Base-by-base conservation (phyloP, 1,140 invertebrate species). In the Lordiphosa clarofinis region DNA sequence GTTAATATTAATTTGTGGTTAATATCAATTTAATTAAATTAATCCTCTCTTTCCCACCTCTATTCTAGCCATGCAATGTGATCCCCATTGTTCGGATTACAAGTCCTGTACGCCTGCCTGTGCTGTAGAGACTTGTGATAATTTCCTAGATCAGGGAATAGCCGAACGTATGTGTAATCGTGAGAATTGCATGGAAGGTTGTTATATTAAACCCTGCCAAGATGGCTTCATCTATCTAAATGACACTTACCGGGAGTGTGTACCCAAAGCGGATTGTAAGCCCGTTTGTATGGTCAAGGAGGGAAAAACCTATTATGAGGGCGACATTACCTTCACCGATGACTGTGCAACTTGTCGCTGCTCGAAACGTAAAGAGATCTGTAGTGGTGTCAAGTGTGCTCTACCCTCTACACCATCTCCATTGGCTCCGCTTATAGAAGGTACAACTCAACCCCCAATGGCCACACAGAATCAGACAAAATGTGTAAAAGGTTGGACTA, bases 71-170 rank as follows among this genome's bases (percentile, higher is more conserved):
- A 94, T 97, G 88, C 95, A 97, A 88, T 97, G 96, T 86, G 94
- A 96, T 86, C 92, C 94, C 64, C 90, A 91, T 12, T 96, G 95
- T 71, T 92, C 94, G 1, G 91, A 91, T 6, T 97, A 97, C 88
- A 94, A 92, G 47, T 92, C 95, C 3, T 97, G 96, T 73, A 91
- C 96, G 4, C 92, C 94, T 0, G 91, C 94, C 1, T 97, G 96
- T 86, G 95, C 95, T 0, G 89, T 91, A 2, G 93, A 94, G 87
- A 97, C 95, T 0, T 97, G 96, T 78, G 94, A 96, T 56, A 96
- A 96, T 78, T 90, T 93, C n/a, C 89, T 93, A 13, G 91, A 92
- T 8, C 92, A 94, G 56, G 88, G 87, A 3, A 89, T 93, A 44
- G 75, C 90, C 33, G 90, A 92, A 24, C 87, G 91, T 52, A 89